Base-by-base conservation (phyloP, 1,140 invertebrate genomes). In the Nymphalis io region DNA sequence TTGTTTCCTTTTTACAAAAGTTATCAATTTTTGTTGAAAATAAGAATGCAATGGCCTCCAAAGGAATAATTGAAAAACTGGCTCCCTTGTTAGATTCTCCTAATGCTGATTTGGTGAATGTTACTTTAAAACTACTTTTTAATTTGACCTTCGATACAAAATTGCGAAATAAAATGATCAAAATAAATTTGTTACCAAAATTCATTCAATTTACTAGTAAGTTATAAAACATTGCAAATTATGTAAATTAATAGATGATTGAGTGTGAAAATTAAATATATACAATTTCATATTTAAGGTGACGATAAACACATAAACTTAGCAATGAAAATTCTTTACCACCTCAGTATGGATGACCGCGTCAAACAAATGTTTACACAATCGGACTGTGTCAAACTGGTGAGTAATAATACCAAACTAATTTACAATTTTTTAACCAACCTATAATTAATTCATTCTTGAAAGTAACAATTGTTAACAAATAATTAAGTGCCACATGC, bases 71-170 rank as follows among this genome's bases (percentile, higher is more conserved):
- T 65, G 95, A 96, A 69, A 96, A 96, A 87, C 81, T 97, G 74
- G 95, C 95, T 4, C 94, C 94, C 58, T 88, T 97, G 60, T 87
- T 97, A 61, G 94, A 96, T 76, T 95, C 94, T 73, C 93, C 93
- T 62, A 95, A 96, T 90, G 91, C 94, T 76, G 97, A 98, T 93
- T 92, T 99, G 55, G 93, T 97, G n/a, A 95, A 96, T 90, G 95
- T 97, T 60, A 96, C 96, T 20, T 93, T 99, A 58, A 95, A 97
- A 80, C 92, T 99, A 15, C 92, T 99, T 8, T 97, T 98, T 78
- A 99, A 99, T 94, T 94, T 99, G 44, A 98, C 98, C n/a, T 99
- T 99, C 93, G 98, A 99, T 89, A 93, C 95, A 12, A 95, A 96
- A 80, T 88, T 98, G 62, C 93, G 98, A 65, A 95, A 94, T 64